A percentile compares a stretch with the other conserved stretches of the same genome.
Conservation (phyloP, 2,888 invertebrate species). For the Agriopis marginaria region DNA sequence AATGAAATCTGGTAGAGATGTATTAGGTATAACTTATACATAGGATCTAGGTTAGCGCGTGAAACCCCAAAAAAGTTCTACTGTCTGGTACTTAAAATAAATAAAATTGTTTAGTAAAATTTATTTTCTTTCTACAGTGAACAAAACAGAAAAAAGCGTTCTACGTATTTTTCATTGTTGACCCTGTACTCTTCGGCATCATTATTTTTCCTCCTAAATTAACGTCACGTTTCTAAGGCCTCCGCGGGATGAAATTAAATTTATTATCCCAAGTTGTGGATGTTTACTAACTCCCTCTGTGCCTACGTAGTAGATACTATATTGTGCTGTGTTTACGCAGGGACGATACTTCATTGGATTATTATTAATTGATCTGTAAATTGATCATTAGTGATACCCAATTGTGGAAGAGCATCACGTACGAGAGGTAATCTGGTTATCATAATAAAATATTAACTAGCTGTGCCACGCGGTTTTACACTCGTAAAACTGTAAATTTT, state of each 20-base stretch:
- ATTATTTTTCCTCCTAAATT: constrained; percentile 27
- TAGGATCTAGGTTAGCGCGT: too few species aligned
- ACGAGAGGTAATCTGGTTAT: constrained; percentile 26
- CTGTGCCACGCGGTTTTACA: neutral
- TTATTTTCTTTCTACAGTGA: too few species aligned
- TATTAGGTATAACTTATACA: too few species aligned
- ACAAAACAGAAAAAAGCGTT: neutral
- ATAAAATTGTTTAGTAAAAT: too few species aligned
- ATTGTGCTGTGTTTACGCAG: neutral
- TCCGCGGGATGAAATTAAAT: constrained; percentile 23
- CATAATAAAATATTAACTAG: neutral
- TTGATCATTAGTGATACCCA: constrained; percentile 19
- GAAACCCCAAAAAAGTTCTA: too few species aligned
- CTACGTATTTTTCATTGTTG: constrained; percentile 10
- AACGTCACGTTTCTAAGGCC: constrained; percentile 24
- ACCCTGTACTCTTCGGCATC: constrained; percentile 7
- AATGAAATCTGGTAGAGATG: too few species aligned
- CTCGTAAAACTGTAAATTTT: too few species aligned
- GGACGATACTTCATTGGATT: constrained; percentile 15
- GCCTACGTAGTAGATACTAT: neutral
- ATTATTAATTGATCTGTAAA: constrained; percentile 25
- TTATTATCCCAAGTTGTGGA: constrained; percentile 19
- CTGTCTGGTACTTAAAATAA: too few species aligned
- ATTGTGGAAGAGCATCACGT: constrained; percentile 30
- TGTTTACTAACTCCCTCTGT: constrained; percentile 23